phyloP scores from a whole-genome alignment of 2,888 invertebrate species.

The Embidobia sp. region DNA sequence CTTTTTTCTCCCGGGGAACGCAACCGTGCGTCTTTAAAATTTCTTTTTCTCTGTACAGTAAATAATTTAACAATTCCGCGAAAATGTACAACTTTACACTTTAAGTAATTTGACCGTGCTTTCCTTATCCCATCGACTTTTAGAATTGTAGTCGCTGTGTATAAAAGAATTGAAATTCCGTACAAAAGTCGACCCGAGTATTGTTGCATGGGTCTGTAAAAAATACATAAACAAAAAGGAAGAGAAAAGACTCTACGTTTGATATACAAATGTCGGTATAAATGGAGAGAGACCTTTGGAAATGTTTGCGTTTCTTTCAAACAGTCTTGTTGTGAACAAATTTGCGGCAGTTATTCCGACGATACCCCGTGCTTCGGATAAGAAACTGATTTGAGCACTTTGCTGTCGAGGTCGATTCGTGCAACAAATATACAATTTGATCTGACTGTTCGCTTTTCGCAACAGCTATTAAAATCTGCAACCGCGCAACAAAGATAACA shows the following conservation, averaged over 20 bases:
- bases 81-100: slow-evolving; percentile 78
- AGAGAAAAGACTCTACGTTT: slow-evolving; percentile 41
- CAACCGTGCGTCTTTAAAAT: slow-evolving; percentile 34
- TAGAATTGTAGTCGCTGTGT: slow-evolving; percentile 35
- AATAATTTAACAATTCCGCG: slow-evolving; percentile 76
- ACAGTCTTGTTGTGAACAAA: slow-evolving; percentile 50
- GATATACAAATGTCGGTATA: slow-evolving; percentile 45
- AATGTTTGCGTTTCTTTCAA: slow-evolving; percentile 30
- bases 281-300: slow-evolving; percentile 56
- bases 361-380: slow-evolving; percentile 4
- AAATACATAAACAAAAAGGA: slow-evolving; percentile 45
- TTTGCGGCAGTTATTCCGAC: slow-evolving; percentile 26
- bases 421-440: slow-evolving; percentile 32
- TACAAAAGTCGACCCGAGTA: slow-evolving; percentile 33
- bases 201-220: too few relatives aligned
- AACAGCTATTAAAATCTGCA: slow-evolving; percentile 55
- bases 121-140: slow-evolving; percentile 35
- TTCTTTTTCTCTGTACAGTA: slow-evolving; percentile 77
- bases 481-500: slow-evolving; percentile 46
- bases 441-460: slow-evolving; percentile 22
- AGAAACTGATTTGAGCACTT: slow-evolving; percentile 50
- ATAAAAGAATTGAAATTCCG: slow-evolving; percentile 40
- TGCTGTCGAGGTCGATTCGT: slow-evolving; percentile 28
- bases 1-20: slow-evolving; percentile 26
- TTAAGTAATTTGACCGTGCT: slow-evolving; percentile 77